Conservation (phyloP, 2,113 vertebrate species). For the Patagioenas fasciata region DNA sequence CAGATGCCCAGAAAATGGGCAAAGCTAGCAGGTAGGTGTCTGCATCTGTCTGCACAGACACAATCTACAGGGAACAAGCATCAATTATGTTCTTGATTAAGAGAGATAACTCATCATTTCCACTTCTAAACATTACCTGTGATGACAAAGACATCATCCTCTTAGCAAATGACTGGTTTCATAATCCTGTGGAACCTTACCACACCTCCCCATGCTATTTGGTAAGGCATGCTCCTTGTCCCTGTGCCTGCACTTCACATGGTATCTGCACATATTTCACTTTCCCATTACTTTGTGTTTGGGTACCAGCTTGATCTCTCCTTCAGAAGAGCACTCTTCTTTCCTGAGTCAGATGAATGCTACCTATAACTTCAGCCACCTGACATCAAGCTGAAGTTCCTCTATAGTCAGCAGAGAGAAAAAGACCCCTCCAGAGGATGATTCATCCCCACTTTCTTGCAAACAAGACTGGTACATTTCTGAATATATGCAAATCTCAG, state of each 20-base stretch:
- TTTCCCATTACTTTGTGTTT: not conserved
- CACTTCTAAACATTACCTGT: not conserved
- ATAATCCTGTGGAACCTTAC: not conserved
- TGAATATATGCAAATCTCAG: not conserved
- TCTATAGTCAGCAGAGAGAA: not conserved
- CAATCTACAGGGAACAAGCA: not conserved
- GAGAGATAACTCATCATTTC: not conserved
- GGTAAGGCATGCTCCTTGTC: not conserved
- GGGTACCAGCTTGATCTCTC: not conserved
- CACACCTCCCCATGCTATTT: not conserved
- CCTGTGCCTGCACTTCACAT: not conserved
- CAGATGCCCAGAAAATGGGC: not conserved
- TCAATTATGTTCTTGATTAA: not conserved
- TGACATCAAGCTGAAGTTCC: not conserved
- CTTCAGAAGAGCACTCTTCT: not conserved
- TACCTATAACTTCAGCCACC: not conserved
- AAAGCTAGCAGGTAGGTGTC: not conserved
- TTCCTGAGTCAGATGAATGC: not conserved
- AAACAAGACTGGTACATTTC: not conserved
- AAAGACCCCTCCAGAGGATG: not conserved
- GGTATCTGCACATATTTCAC: rapidly evolving
- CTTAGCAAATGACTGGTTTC: not conserved
- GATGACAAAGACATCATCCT: not conserved
- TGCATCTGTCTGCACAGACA: not conserved
- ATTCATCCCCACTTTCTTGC: not conserved